These are phyloP conservation scores for Hermaeophaga mercurialis DNA, from an alignment of 2,888 invertebrate species.

Conservation along the genomic window DNA sequence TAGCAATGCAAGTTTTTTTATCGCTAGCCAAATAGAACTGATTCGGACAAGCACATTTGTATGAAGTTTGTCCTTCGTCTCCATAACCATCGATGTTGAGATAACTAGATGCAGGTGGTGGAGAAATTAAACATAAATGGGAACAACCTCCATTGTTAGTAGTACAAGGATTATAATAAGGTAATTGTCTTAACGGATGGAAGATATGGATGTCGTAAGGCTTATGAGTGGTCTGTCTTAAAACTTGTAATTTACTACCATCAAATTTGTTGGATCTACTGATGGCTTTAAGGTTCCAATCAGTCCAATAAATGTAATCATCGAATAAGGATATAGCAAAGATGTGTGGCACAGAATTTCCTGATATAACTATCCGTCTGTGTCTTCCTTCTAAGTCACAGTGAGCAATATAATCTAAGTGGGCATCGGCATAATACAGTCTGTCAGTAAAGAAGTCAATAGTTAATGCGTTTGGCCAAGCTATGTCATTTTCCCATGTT, in stretches of 20 bases:
- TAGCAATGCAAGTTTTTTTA: conserved; percentile 87
- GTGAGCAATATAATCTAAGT: conserved; percentile 95
- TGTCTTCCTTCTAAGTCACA: conserved; percentile 91
- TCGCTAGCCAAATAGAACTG: conserved; percentile 84
- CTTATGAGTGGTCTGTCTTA: conserved; percentile 91
- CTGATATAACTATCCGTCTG: conserved; percentile 80
- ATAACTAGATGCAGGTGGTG: conserved; percentile 77
- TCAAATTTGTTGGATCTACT: conserved; percentile 91
- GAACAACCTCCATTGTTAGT: conserved; percentile 94
- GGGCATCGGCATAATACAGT: conserved; percentile 98
- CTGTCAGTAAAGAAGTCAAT: conserved; percentile 95
- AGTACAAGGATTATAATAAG: conserved; percentile 89
- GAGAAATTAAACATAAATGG: conserved; percentile 91
- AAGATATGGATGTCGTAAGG: conserved; percentile 94
- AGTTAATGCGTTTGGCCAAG: conserved; percentile 98
- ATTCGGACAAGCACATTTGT: conserved; percentile 93
- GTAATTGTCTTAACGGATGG: conserved; percentile 88
- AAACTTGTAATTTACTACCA: conserved; percentile 71
- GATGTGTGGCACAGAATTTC: conserved; percentile 88
- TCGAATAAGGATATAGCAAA: conserved; percentile 95
- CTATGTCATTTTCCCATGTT: conserved; percentile 91
- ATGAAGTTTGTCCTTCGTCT: conserved; percentile 74
- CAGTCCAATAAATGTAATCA: conserved; percentile 94
- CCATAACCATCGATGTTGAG: conserved; percentile 78
- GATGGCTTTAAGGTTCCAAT: conserved; percentile 96